Evolutionary conservation across 2,797 vertebrate species (phyloP).

Genomic region (Notolepis coatsorum): DNA sequence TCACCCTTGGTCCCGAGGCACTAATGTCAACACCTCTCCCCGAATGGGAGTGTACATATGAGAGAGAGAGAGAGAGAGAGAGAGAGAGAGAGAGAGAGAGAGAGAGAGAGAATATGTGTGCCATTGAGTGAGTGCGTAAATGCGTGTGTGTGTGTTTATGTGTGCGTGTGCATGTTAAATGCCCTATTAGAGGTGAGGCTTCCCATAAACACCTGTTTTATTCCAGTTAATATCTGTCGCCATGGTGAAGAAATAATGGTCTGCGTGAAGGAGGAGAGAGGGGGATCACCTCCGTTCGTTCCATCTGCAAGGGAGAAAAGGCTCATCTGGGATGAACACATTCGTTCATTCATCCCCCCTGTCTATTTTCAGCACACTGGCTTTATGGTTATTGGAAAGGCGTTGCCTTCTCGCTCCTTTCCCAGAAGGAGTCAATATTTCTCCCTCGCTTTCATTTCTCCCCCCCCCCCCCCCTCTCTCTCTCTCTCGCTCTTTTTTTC

Average conservation of each 20-base stretch:
- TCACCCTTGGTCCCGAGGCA: constrained; percentile 39
- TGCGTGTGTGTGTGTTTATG: not conserved
- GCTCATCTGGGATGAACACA: constrained; percentile 81
- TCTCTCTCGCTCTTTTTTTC: not conserved
- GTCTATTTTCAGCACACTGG: constrained; percentile 85
- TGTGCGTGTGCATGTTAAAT: constrained; percentile 10
- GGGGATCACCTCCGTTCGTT: constrained; percentile 60
- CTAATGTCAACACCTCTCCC: constrained; percentile 64
- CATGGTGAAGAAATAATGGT: constrained; percentile 66
- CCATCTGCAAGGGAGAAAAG: constrained; percentile 61
- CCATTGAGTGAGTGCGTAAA: constrained; percentile 16
- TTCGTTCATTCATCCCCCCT: constrained; percentile 76
- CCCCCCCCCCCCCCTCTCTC: not conserved
- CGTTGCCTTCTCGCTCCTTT: constrained; percentile 83
- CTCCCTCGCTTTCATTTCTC: constrained; percentile 80
- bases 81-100: not conserved
- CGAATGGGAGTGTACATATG: not conserved
- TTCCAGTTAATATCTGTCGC: constrained; percentile 69
- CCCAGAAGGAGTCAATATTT: constrained; percentile 88
- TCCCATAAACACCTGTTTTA: constrained; percentile 79
- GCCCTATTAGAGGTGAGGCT: constrained; percentile 50
- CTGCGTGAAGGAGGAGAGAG: constrained; percentile 55
- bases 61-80: not conserved
- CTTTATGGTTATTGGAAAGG: constrained; percentile 89
- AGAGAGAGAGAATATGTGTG: not conserved